Percentiles rank a stretch among this genome's conserved stretches.
Evolutionary conservation across 1,140 invertebrate species (phyloP).

Genomic region (Apis dorsata): DNA sequence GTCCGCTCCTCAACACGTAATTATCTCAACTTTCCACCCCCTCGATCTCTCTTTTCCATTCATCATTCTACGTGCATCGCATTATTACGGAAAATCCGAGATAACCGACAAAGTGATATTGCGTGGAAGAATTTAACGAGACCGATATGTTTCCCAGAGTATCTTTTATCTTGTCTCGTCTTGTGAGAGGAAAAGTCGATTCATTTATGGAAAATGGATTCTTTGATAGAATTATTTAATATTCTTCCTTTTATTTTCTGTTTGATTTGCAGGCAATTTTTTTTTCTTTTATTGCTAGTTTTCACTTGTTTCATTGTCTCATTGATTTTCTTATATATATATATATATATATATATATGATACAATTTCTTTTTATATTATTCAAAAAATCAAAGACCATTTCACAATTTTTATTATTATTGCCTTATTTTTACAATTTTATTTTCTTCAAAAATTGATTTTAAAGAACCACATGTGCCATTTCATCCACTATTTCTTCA

Average conservation of each 20-base stretch:
- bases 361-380: too few relatives aligned
- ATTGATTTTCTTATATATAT: not conserved
- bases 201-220: conserved; percentile 2
- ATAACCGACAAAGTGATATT: conserved; percentile 20
- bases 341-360: too few relatives aligned
- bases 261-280: not conserved
- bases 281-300: not conserved
- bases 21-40: conserved; percentile 32
- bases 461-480: not conserved
- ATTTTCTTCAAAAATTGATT: not conserved
- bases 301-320: not conserved
- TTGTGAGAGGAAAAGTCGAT: not conserved
- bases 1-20: conserved; percentile 40
- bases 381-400: too few relatives aligned
- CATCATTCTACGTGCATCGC: conserved; percentile 6
- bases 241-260: not conserved
- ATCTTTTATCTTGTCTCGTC: not conserved
- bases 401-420: not conserved
- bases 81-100: conserved; percentile 35
- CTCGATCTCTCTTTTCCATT: not conserved
- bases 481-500: too few relatives aligned
- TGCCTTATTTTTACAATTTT: too few relatives aligned
- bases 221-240: conserved; percentile 6
- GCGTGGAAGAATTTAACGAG: conserved; percentile 51
- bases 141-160: conserved; percentile 17